Base-by-base conservation (phyloP, 2,888 invertebrate genomes). In the Scelioninae gen. 1 region DNA sequence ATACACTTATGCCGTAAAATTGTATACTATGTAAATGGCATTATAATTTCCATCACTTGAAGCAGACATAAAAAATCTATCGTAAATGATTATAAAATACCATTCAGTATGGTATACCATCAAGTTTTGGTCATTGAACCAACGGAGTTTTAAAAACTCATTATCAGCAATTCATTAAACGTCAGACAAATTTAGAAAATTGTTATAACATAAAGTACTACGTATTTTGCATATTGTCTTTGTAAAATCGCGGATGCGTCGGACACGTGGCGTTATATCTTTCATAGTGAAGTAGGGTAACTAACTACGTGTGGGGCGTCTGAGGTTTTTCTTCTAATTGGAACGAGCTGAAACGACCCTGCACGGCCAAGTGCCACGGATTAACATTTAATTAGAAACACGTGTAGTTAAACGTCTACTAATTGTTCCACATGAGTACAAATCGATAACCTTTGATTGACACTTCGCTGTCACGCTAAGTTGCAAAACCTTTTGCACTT, bases 381-480 rank as follows among this genome's bases (percentile, higher is more conserved):
- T 91, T 90, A 90, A 87, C 88, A 85, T 82, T 82, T 82, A 85
- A 87, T 86, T 85, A 77, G 86, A 83, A 87, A 88, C 90, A 90
- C 91, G 91, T 90, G 90, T 89, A 86, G 87, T 88, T 90, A 89
- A 91, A 90, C 87, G 89, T 77, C 84, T 86, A 85, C 89, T 91
- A 91, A 91, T 91, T 92, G 90, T 88, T 88, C 84, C 82, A 79
- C 83, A 78, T 83, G 80, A 77, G 78, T 72, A 75, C 58, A 16
- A 82, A 82, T 77, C 83, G 69, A 83, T 81, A 78, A 45, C 29
- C 66, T 60, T 72, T 79, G 79, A 79, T 79, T 79, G 79, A 79
- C 68, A 79, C 78, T 78, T 77, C 49, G 40, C 62, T 62, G 62
- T 77, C 55, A 60, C 5, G n/a, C 47, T 63, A 40, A 74, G 13